Evolutionary conservation across 1,140 invertebrate genomes (phyloP).

Genomic region (Musca domestica): DNA sequence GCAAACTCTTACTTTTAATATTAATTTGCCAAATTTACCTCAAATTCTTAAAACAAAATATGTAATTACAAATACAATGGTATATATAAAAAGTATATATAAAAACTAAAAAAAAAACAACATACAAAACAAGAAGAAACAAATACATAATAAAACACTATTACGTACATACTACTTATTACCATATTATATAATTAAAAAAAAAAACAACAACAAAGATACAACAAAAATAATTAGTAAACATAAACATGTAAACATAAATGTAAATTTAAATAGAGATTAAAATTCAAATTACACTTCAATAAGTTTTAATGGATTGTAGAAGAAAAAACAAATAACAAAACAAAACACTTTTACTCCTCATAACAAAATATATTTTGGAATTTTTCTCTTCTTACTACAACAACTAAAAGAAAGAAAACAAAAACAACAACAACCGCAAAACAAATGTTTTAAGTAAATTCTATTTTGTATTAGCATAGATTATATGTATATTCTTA

Average conservation of each 20-base stretch:
- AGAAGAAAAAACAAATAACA: no score
- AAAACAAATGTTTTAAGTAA: no score
- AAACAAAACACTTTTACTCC: no score
- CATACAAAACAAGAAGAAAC: background rate
- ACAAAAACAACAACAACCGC: no score
- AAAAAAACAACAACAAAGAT: constrained; percentile 4
- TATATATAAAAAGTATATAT: background rate
- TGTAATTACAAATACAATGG: constrained; percentile 7
- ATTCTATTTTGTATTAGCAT: no score
- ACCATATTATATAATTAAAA: background rate
- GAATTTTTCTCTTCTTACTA: no score
- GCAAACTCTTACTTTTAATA: constrained; percentile 2
- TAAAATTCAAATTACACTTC: no score
- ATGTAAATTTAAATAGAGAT: background rate
- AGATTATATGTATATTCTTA: no score
- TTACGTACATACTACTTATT: background rate
- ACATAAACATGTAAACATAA: background rate
- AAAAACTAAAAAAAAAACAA: constrained; percentile 1
- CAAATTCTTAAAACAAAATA: constrained; percentile 30
- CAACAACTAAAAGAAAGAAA: no score
- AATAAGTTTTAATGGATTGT: no score
- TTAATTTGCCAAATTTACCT: constrained; percentile 51
- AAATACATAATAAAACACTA: constrained; percentile 14
- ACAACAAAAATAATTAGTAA: constrained; percentile 7
- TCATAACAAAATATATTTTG: no score